phyloP scores from a whole-genome alignment of 2,888 invertebrate genomes.

The Creontiades dilutus region DNA sequence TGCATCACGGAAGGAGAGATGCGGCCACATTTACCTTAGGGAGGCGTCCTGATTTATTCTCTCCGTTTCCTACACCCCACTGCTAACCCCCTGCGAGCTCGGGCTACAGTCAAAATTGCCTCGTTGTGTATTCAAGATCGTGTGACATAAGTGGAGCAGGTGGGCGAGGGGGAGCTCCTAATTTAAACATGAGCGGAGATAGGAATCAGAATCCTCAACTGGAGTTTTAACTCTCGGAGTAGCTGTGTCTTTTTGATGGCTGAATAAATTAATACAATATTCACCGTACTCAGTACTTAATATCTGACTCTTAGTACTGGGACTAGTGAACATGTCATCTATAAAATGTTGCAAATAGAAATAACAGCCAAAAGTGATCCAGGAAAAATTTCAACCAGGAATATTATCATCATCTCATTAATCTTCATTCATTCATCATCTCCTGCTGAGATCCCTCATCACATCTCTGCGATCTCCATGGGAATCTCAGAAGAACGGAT shows the following conservation, averaged over 20 bases:
- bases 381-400: no score
- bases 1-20: not conserved
- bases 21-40: not conserved
- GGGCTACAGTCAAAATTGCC: slow-evolving; percentile 3
- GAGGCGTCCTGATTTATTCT: not conserved
- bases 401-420: no score
- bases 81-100: not conserved
- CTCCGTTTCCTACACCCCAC: not conserved
- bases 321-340: no score
- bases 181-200: slow-evolving; percentile 19
- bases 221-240: not conserved
- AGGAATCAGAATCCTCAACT: not conserved
- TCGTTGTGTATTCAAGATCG: slow-evolving; percentile 39
- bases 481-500: no score
- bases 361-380: no score
- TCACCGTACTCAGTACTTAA: no score
- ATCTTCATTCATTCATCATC: no score
- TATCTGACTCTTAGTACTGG: no score
- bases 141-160: not conserved
- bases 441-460: no score
- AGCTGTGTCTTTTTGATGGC: not conserved
- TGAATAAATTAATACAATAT: no score
- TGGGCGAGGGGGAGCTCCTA: not conserved
- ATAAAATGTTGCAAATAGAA: no score
- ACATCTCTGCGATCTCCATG: no score